Conservation (phyloP, 2,797 vertebrate species). For the Catamblyrhynchus diadema region DNA sequence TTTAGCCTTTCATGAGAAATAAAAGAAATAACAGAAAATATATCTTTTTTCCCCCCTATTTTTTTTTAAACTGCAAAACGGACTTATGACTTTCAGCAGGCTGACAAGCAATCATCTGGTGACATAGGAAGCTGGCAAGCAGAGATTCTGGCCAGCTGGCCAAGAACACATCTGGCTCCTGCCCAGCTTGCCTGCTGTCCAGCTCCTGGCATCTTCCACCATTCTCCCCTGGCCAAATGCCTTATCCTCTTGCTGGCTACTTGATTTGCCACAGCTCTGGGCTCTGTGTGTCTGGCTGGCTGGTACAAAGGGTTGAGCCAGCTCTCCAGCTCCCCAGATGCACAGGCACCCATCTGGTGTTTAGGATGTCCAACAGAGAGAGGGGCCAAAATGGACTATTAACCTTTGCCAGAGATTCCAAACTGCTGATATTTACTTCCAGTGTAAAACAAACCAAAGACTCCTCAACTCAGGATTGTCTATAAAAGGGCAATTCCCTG, state of each 20-base stretch:
- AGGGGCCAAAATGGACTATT: neutral
- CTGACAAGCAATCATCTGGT: neutral
- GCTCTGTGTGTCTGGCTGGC: accelerated
- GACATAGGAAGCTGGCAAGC: neutral
- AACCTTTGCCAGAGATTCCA: neutral
- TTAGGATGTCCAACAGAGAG: neutral
- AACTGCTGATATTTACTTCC: neutral
- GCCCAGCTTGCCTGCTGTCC: neutral
- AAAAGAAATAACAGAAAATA: neutral
- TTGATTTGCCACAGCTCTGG: neutral
- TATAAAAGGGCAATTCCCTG: neutral
- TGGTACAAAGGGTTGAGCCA: neutral
- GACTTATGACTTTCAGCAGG: neutral
- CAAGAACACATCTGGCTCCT: neutral
- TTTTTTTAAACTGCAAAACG: neutral
- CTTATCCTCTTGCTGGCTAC: neutral
- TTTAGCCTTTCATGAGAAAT: neutral
- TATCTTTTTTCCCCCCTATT: accelerated
- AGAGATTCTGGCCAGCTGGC: neutral
- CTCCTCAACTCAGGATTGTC: neutral
- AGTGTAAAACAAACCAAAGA: neutral
- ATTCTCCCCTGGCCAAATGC: neutral
- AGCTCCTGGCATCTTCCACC: neutral
- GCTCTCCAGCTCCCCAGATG: neutral
- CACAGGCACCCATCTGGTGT: neutral